phyloP scores from a whole-genome alignment of 2,113 vertebrate species.

The Arvicanthis niloticus region DNA sequence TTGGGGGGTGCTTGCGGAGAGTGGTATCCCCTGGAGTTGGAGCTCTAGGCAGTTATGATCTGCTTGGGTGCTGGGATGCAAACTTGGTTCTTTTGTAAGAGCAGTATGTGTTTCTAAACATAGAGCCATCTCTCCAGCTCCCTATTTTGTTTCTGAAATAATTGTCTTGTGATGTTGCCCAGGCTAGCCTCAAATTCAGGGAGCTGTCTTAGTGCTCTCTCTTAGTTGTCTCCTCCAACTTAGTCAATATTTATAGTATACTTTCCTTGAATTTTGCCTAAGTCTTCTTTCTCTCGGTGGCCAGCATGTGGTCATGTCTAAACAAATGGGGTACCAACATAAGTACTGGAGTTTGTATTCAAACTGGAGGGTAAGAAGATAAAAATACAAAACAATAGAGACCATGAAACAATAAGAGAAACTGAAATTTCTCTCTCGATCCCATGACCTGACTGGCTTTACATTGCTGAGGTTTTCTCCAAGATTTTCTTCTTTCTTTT shows the following conservation, averaged over 20 bases:
- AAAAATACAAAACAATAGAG: not conserved
- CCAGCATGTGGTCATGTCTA: not conserved
- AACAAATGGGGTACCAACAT: not conserved
- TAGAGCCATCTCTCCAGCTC: not conserved
- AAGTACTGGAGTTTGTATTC: constrained; percentile 24
- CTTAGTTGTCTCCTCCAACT: not conserved
- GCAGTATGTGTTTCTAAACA: no score
- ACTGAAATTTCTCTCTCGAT: not conserved
- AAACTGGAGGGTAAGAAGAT: not conserved
- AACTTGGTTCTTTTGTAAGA: not conserved
- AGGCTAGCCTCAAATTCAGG: not conserved
- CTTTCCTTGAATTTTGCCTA: constrained; percentile 18
- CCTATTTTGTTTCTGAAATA: not conserved
- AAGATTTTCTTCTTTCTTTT: not conserved
- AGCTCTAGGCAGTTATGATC: not conserved
- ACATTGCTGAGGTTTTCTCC: not conserved
- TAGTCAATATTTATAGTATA: not conserved
- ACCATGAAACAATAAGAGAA: no score
- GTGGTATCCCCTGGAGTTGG: not conserved
- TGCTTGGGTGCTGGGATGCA: not conserved
- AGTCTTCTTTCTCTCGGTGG: not conserved
- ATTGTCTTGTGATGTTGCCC: not conserved
- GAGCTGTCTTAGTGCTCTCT: not conserved
- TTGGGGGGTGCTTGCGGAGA: not conserved
- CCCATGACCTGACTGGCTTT: not conserved